Evolutionary conservation across 2,113 vertebrate genomes (phyloP).

Genomic region (Nanorana parkeri): DNA sequence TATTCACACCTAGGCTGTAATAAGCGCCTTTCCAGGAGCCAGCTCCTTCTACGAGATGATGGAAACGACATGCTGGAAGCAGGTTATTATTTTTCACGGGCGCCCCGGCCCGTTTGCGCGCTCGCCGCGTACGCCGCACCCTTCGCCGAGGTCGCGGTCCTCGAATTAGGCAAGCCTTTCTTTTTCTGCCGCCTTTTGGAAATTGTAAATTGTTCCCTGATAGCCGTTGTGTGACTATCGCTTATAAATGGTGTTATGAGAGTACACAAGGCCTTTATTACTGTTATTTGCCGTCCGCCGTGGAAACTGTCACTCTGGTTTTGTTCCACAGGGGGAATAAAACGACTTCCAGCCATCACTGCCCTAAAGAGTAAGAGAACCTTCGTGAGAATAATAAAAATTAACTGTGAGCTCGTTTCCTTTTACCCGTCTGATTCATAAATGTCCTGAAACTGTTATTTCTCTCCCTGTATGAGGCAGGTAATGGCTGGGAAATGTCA

Average conservation of each 20-base stretch:
- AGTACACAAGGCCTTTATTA: neutral
- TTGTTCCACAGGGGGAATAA: neutral
- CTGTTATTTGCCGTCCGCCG: slow-evolving; percentile 5
- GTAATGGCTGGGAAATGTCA: too few relatives aligned
- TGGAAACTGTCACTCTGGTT: slow-evolving; percentile 9
- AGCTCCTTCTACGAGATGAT: slow-evolving; percentile 1
- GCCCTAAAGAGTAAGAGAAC: too few relatives aligned
- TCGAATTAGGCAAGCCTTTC: slow-evolving; percentile 42
- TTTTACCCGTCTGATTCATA: too few relatives aligned
- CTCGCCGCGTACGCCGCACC: slow-evolving; percentile 3
- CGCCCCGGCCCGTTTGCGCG: slow-evolving; percentile 1
- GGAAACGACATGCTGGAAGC: slow-evolving; percentile 9
- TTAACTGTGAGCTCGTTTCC: too few relatives aligned
- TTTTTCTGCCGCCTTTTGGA: slow-evolving; percentile 5
- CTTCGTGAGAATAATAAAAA: too few relatives aligned
- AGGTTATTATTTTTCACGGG: slow-evolving; percentile 47
- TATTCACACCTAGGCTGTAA: slow-evolving; percentile 35
- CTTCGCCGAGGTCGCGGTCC: neutral
- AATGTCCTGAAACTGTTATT: too few relatives aligned
- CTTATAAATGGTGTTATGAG: neutral
- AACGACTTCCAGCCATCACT: too few relatives aligned
- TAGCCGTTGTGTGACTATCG: neutral
- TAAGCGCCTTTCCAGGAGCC: slow-evolving; percentile 32
- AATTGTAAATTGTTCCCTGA: slow-evolving; percentile 45
- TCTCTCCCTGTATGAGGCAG: too few relatives aligned